Evolutionary conservation across 1,140 invertebrate species (phyloP), one percentile per base, ranked within the genome.

Genomic region (Ceratitis capitata): DNA sequence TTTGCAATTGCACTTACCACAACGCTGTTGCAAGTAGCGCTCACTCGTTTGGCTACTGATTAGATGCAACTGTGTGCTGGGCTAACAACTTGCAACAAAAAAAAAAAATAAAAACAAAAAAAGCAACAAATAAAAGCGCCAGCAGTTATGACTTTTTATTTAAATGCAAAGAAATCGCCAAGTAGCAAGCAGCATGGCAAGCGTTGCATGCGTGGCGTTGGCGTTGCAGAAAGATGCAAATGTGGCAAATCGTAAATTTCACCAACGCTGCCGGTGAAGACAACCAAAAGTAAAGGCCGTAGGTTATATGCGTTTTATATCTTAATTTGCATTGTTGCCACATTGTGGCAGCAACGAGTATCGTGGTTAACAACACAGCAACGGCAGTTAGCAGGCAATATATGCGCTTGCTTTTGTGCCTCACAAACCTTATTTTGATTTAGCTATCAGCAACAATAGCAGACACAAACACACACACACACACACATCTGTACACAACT

Each of bases 291-390:
- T 64, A 9, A 16, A 9, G 23, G 69, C 69, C 32, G 39, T 9
- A 6, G 69, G 69, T 78, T 78, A 78, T 78, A 78, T 78, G 69
- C 69, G 69, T 78, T 78, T 78, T 78, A 78, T 78, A 45, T 23
- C 69, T 78, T 78, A 78, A 78, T 78, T 78, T 78, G 69, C 69
- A 78, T 45, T 23, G 51, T n/a, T 35, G 69, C 69, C 39, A 29
- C 61, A 78, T 45, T 78, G 64, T 42, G 32, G 64, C 39, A 74
- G 39, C 39, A 42, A 12, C 64, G n/a, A 2, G 1, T n/a, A 4
- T 19, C n/a, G n/a, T n/a, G n/a, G n/a, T n/a, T n/a, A n/a, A n/a
- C n/a, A n/a, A n/a, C 29, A 74, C 35, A 39, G n/a, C n/a, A 14
- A 23, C n/a, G 12, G 39, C 12, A 16, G 35, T 19, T 9, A 42